These are phyloP conservation scores for Coremacera marginata DNA, from an alignment of 2,888 invertebrate species.

Conservation along the genomic window DNA sequence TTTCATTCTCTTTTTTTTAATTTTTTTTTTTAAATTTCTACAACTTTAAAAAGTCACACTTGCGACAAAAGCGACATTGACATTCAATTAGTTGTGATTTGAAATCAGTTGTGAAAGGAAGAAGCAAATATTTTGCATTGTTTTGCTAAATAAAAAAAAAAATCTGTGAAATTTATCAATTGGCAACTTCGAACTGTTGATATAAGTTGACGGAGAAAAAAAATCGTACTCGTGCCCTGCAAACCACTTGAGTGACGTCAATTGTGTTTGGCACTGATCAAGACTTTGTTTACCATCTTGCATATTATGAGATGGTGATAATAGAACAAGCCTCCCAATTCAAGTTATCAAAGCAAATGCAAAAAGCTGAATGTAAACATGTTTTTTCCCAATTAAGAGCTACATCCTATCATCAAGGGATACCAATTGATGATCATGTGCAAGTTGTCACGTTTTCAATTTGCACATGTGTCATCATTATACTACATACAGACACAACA, in stretches of 20 bases:
- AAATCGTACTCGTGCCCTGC: background rate
- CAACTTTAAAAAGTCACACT: conserved; percentile 23
- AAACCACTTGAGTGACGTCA: conserved; percentile 17
- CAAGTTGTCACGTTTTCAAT: conserved; percentile 5
- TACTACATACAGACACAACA: too few species aligned
- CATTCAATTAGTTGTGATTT: conserved; percentile 50
- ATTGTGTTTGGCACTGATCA: conserved; percentile 3
- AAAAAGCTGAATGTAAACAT: background rate
- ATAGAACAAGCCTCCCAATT: background rate
- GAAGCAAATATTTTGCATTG: background rate
- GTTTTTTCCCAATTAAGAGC: background rate
- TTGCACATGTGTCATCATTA: background rate
- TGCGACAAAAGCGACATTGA: conserved; percentile 49
- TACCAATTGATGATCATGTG: conserved; percentile 21
- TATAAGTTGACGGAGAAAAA: background rate
- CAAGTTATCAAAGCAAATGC: background rate
- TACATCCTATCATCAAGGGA: background rate
- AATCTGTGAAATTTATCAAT: background rate
- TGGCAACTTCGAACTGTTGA: background rate
- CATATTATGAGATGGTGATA: conserved; percentile 8
- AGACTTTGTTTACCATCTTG: background rate
- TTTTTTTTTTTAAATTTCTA: background rate
- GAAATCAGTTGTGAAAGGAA: conserved; percentile 11
- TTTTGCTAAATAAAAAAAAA: background rate
- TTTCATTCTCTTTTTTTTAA: too few species aligned